Base-by-base conservation (phyloP, 37 sponge, comb jelly and placozoan species). In the Cliona cf. orientalis region DNA sequence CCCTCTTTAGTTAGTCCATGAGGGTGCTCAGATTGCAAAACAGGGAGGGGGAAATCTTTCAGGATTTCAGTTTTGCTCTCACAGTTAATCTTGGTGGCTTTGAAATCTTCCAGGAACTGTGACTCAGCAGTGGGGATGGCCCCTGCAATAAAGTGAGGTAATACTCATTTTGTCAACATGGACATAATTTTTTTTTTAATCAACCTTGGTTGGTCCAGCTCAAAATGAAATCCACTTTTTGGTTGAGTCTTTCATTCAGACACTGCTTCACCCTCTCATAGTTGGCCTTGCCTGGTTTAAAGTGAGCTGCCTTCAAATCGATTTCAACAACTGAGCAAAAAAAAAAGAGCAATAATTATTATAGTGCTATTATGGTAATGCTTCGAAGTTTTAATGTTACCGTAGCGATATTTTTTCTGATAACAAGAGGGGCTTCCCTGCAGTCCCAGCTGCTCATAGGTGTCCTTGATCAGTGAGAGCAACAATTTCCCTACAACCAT, bases 401-500 rank as follows among this genome's bases (percentile, higher is more conserved):
- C 11, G 57, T 57, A 77, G 21, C 71, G 77, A n/a, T 80, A 58
- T 26, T 37, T 14, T 45, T 76, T 71, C 45, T 76, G 46, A 53
- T 66, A 87, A 12, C 63, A 34, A n/a, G 93, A 92, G 0, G 80
- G 66, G 32, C 31, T 80, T 37, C 93, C 90, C 3, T 74, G 83
- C 28, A 93, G 68, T 22, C 93, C 93, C 41, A 93, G 65, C 53
- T 84, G 76, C 67, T 89, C 82, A 63, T 81, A 85, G 0, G 86
- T 63, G 26, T 93, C 93, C 57, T 93, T 93, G 55, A 71, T 73
- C 12, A 93, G 3, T 5, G 86, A 93, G 14, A 93, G 71, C 7
- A 77, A 6, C 26, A 93, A 66, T 56, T 66, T 81, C 2, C 93
- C 93, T 93, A 38, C 5, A 57, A 11, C 29, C 36, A 37, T 19